phyloP scores from a whole-genome alignment of 2,888 invertebrate species.

The Chouioia cunea region DNA sequence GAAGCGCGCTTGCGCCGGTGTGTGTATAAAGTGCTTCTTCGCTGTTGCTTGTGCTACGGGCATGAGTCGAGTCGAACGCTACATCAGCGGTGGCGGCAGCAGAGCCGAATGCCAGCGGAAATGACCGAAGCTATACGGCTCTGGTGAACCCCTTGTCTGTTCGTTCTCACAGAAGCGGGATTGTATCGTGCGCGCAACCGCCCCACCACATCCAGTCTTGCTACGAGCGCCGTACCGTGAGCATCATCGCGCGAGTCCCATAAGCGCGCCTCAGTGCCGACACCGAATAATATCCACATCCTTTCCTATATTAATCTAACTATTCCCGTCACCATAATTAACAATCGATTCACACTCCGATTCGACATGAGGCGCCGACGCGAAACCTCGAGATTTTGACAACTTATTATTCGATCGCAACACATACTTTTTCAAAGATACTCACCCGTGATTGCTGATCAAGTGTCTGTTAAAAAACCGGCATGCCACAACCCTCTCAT shows the following conservation, averaged over 20 bases:
- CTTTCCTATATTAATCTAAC: not conserved
- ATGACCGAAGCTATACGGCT: constrained; percentile 52
- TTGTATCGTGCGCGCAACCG: constrained; percentile 49
- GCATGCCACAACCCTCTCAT: not conserved
- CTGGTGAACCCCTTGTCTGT: constrained; percentile 53
- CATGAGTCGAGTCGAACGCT: not conserved
- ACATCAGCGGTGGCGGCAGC: no score
- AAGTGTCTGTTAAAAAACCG: not conserved
- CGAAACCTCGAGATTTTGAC: not conserved
- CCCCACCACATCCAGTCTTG: constrained; percentile 64
- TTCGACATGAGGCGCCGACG: constrained; percentile 36
- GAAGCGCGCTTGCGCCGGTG: not conserved
- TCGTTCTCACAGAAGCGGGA: constrained; percentile 51
- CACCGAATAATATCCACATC: not conserved
- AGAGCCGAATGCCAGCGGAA: constrained; percentile 54
- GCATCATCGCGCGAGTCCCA: constrained; percentile 48
- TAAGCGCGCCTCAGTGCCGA: not conserved
- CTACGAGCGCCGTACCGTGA: constrained; percentile 62
- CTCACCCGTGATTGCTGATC: not conserved
- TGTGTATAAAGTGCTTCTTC: not conserved
- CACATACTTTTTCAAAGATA: not conserved
- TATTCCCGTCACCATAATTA: constrained; percentile 1
- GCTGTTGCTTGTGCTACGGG: not conserved
- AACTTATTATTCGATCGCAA: not conserved
- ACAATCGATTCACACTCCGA: constrained; percentile 5